Base-by-base conservation (phyloP, 2,113 vertebrate species). In the Rhinichthys klamathensis region DNA sequence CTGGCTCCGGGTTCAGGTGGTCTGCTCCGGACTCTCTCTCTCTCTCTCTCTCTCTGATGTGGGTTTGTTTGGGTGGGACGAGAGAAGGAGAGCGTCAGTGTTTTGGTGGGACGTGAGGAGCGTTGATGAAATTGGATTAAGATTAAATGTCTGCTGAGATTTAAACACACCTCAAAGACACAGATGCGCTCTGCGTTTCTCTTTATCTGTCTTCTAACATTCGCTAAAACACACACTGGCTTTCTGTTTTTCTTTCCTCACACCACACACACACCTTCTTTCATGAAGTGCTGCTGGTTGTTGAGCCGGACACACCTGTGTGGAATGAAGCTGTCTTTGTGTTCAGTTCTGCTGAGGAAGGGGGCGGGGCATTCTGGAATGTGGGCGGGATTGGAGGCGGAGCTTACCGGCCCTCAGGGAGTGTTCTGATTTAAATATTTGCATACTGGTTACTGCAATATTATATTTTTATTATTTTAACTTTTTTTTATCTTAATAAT, bases 291-390 rank as follows among this genome's bases (percentile, higher is more conserved):
- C 44, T 88, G 89, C 89, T 89, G 86, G 88, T 89, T 69, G 27
- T 76, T 30, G 73, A 85, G 87, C 85, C 84, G 85, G 84, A 88
- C 85, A 73, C 85, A 86, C 85, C 87, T 88, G 87, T 78, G 56
- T 56, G 84, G 49, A 88, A 86, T 88, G 87, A 86, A 88, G 69
- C 83, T 78, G 56, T 84, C 87, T 82, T 88, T 88, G 85, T 88
- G 73, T 82, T 86, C 46, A 80, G 84, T 25, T 32, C 9, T 12
- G 6, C 46, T 21, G 16, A 76, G 8, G n/a, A 3, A 27, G 56
- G 44, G 80, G 85, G 69, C 58, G 27, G 60, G 35, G 49, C 38
- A n/a, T 85, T 32, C 27, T 23, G 32, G 15, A 6, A 49, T 83
- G 32, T 72, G 76, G 86, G 77, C 21, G n/a, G 38, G 11, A 4